phyloP scores from a whole-genome alignment of 2,113 vertebrate genomes.

The Mus spicilegus region DNA sequence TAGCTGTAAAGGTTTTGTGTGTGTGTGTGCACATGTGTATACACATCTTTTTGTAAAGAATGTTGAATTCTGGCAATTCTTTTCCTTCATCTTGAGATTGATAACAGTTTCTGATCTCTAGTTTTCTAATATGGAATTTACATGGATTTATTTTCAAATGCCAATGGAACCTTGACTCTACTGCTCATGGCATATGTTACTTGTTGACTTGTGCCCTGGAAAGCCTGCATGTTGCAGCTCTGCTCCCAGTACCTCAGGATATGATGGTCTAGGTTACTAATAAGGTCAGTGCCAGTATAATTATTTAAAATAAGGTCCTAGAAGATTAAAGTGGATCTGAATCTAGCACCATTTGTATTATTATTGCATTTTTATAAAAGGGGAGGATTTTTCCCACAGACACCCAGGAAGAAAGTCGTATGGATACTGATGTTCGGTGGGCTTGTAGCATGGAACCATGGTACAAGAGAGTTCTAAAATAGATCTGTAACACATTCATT shows the following conservation, averaged over 20 bases:
- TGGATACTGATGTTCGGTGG: not conserved
- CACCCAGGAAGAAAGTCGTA: not conserved
- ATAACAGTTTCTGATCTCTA: not conserved
- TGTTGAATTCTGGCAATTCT: not conserved
- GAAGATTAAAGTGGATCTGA: not conserved
- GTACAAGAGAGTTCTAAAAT: not conserved
- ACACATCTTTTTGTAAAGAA: not conserved
- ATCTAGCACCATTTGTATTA: not conserved
- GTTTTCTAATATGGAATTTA: not conserved
- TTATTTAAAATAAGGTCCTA: conserved; percentile 24
- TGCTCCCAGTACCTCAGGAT: conserved; percentile 19
- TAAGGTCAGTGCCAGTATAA: not conserved
- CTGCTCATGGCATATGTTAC: not conserved
- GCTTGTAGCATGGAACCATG: not conserved
- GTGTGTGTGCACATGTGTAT: too few species aligned
- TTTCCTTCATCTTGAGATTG: conserved; percentile 10
- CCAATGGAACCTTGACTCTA: conserved; percentile 7
- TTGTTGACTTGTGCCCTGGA: not conserved
- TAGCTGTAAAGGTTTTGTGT: not conserved
- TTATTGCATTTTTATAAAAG: not conserved
- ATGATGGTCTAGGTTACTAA: conserved; percentile 33
- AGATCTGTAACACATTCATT: not conserved
- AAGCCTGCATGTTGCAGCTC: not conserved
- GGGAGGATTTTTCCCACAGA: not conserved
- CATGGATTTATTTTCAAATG: conserved; percentile 20